Evolutionary conservation across 2,797 vertebrate species (phyloP), one percentile per base, ranked within the genome.

Genomic region (Vireo griseus): DNA sequence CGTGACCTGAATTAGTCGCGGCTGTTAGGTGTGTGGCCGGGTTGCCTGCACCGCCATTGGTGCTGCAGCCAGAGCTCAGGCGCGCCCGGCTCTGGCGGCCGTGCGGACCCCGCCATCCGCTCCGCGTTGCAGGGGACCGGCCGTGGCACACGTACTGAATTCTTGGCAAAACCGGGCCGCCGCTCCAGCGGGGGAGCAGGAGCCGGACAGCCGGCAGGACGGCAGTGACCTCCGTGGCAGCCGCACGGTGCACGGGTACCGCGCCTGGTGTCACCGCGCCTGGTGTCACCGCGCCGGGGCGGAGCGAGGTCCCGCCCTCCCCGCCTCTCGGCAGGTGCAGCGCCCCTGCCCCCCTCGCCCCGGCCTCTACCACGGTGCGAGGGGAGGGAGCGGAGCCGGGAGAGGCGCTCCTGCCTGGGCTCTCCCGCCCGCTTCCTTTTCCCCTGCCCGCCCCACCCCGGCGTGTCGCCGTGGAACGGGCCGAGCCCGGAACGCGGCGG

Each of bases 401-500:
- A 2, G 29, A 22, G 13, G 44, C 8, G 1, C 22, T 65, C 7
- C 55, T 3, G 69, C 22, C n/a, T 1, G 13, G 5, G 3, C 19
- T 63, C 24, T 76, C 35, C 47, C 52, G 44, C 6, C 61, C 37
- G 26, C 57, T 44, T 44, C 55, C 69, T 55, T 13, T 58, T 65
- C 58, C 51, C 39, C 5, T 57, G 18, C 22, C 37, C 22, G 28
- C 58, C 25, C 40, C 52, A 14, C 24, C 69, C 71, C 39, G 37
- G 40, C 52, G 18, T 29, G 18, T 21, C 44, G 11, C 29, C 12
- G 84, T 26, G 78, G 52, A 72, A 83, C 81, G 73, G 73, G 81
- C 90, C 65, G 42, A 42, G 92, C 78, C 96, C 92, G 94, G 96
- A 97, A 96, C 93, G 81, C 67, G 40, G 65, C 35, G 42, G 73